phyloP scores from a whole-genome alignment of 2,113 vertebrate genomes.

The Alligator sinensis region DNA sequence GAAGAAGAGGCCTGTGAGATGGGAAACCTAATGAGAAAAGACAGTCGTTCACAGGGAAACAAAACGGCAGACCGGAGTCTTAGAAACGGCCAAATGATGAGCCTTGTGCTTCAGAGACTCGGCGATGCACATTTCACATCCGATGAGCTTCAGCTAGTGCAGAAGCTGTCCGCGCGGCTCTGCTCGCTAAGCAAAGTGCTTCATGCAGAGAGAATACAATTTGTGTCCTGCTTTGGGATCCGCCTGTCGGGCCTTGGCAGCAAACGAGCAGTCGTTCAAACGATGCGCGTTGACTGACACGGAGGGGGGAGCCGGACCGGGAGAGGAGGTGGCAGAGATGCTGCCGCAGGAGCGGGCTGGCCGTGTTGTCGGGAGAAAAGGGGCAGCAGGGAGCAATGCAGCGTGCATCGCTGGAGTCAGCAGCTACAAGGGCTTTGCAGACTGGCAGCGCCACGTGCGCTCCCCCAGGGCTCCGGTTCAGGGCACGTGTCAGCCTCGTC shows the following conservation, averaged over 20 bases:
- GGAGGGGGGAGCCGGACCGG: not conserved
- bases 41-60: not conserved
- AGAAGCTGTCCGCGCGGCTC: not conserved
- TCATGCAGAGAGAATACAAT: not conserved
- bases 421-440: fast-evolving
- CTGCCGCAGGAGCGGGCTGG: not conserved
- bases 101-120: not conserved
- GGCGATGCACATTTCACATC: fast-evolving
- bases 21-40: fast-evolving
- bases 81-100: fast-evolving
- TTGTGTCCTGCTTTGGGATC: not conserved
- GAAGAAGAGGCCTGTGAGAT: not conserved
- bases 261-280: not conserved
- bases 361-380: fast-evolving
- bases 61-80: not conserved
- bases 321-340: not conserved
- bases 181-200: not conserved
- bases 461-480: not conserved
- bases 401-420: fast-evolving
- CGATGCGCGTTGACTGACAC: not conserved
- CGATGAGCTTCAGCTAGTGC: not conserved
- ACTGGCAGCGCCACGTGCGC: too few species aligned
- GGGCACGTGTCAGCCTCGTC: not conserved
- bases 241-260: not conserved
- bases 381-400: fast-evolving